phyloP scores from a whole-genome alignment of 2,113 vertebrate species.

The Kryptolebias marmoratus region DNA sequence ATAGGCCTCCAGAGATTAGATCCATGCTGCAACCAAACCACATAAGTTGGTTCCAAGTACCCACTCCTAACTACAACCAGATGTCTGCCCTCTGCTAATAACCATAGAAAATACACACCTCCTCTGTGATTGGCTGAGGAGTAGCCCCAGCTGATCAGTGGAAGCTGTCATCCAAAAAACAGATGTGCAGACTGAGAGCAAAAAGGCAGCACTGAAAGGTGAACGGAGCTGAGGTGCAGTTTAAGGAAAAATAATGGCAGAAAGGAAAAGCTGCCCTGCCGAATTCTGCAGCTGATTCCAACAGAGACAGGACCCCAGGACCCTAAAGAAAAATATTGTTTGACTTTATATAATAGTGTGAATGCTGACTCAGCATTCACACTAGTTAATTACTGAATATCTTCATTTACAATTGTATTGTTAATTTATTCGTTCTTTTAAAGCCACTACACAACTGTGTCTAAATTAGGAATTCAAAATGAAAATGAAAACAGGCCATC shows the following conservation, averaged over 20 bases:
- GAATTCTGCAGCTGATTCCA: conserved; percentile 5
- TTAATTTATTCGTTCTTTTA: no score
- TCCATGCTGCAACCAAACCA: conserved; percentile 63
- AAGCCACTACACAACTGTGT: no score
- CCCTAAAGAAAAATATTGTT: not conserved
- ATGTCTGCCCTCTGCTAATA: conserved; percentile 71
- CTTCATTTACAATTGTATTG: no score
- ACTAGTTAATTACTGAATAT: no score
- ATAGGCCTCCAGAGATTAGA: conserved; percentile 58
- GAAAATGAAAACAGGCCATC: no score
- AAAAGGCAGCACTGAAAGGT: conserved; percentile 52
- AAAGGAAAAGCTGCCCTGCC: conserved; percentile 23
- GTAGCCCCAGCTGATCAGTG: conserved; percentile 68
- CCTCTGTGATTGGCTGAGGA: conserved; percentile 43
- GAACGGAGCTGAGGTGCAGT: conserved; percentile 48
- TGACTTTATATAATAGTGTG: no score
- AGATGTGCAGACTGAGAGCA: conserved; percentile 61
- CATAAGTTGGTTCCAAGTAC: conserved; percentile 56
- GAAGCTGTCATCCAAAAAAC: conserved; percentile 71
- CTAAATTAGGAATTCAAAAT: no score
- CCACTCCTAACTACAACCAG: conserved; percentile 72
- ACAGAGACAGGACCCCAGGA: not conserved
- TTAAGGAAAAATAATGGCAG: conserved; percentile 30
- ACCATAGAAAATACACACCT: conserved; percentile 59
- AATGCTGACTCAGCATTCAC: no score